Evolutionary conservation across 2,797 vertebrate genomes (phyloP), one percentile per base, ranked within the genome.

Genomic region (Lagorchestes hirsutus): DNA sequence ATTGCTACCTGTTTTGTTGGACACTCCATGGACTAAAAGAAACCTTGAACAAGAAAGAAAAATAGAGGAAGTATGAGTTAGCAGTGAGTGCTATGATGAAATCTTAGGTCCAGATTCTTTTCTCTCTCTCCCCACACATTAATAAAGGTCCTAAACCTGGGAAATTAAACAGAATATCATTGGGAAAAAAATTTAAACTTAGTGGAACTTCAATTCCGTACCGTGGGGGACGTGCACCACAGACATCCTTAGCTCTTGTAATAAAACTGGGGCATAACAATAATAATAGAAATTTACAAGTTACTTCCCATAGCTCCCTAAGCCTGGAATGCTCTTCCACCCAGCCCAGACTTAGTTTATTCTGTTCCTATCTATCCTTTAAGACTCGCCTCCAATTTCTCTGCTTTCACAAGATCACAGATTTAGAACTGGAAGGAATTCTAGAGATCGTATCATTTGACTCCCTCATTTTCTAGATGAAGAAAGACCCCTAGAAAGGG

Each of bases 241-340:
- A 46, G 40, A 50, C 40, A 87, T 87, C 46, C 74, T 87, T 87
- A 50, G 40, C 74, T 50, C 74, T 50, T 87, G 8, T 50, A 50
- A 87, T 87, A 87, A 87, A 87, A 87, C 74, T 87, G 50, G 4
- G 74, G 40, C 74, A 87, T 87, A 56, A 56, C 22, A n/a, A 40
- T 74, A 87, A 24, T 82, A 46, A 24, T 46, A 24, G 40, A 87
- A 87, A 24, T 87, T 87, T 87, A 87, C 24, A 87, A 87, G 40
- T 50, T 87, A 27, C 40, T 87, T 87, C 46, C 28, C 0, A 55
- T 29, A 0, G 0, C 2, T 5, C 87, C 52, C 31, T 5, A 52
- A 28, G 24, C 13, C 24, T 29, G 18, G 52, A 10, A 11, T 28
- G 40, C 62, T 55, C 40, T 54, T 14, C 55, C 2, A 34, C 27